These are phyloP conservation scores for Mimas tiliae DNA, from an alignment of 2,888 invertebrate species.

Conservation along the genomic window DNA sequence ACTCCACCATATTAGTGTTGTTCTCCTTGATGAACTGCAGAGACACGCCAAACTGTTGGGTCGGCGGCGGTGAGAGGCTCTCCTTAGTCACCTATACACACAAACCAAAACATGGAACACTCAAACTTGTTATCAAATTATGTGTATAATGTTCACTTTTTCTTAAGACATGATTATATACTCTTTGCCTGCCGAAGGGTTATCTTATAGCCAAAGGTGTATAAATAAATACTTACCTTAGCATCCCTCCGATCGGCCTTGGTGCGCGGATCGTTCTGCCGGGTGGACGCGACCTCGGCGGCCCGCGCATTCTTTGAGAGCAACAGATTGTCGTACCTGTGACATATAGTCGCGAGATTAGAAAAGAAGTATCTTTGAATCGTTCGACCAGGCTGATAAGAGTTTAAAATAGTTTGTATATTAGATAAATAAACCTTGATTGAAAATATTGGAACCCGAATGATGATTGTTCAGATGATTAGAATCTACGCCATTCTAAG, in stretches of 20 bases:
- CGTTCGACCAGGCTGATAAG: too few species aligned
- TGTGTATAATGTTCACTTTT: too few species aligned
- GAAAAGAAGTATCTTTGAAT: neutral
- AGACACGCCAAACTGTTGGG: constrained; percentile 98
- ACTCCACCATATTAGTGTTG: constrained; percentile 88
- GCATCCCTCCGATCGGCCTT: neutral
- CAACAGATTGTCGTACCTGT: constrained; percentile 90
- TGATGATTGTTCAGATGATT: too few species aligned
- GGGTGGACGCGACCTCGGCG: constrained; percentile 55
- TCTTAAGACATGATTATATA: too few species aligned
- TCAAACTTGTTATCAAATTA: too few species aligned
- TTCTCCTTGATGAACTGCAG: constrained; percentile 95
- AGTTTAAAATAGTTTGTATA: too few species aligned
- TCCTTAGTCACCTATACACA: constrained; percentile 27
- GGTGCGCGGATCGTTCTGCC: constrained; percentile 33
- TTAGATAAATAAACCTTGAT: too few species aligned
- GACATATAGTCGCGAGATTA: neutral
- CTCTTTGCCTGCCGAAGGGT: too few species aligned
- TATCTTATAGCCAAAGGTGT: too few species aligned
- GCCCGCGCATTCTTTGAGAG: constrained; percentile 84
- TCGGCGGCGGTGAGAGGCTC: constrained; percentile 76
- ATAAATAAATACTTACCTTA: neutral
- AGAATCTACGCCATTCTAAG: too few species aligned
- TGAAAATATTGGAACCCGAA: too few species aligned
- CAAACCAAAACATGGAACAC: neutral